Base-by-base conservation (phyloP, 1,140 invertebrate species). In the Tetragnatha versicolor region DNA sequence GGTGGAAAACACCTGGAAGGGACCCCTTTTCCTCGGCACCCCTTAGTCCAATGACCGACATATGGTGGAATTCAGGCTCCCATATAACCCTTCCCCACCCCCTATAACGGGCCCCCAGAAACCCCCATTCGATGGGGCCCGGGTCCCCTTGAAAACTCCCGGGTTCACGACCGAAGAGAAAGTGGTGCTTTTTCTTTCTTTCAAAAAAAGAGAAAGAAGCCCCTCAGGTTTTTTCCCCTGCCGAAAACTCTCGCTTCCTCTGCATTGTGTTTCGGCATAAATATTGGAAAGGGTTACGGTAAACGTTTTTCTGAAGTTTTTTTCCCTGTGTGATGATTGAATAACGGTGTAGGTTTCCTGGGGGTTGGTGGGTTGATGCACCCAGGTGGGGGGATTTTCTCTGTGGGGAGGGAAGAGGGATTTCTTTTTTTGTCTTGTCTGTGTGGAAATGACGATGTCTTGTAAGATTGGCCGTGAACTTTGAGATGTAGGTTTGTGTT, bases 41-140 rank as follows among this genome's bases (percentile, higher is more conserved):
- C 20, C 69, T 45, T 25, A 42, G 61, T 63, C 72, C 72, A 75
- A 63, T 75, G 72, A 75, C 72, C 72, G 72, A 75, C 25, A 75
- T 75, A 61, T 33, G 39, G 33, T 47, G 72, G 72, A 75, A 75
- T 75, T 75, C 58, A 37, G 45, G 33, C 22, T 31, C 42, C n/a
- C 22, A n/a, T 39, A 6, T 33, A 75, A 49, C 51, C 72, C 68
- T 49, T 49, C 47, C n/a, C 2, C 61, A 25, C 17, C 37, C 61
- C 61, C 25, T 25, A 25, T 17, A 22, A 14, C 20, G 14, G 27
- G 42, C 61, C 61, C 61, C 37, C 39, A 42, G 31, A 12, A 17
- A 60, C 27, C 55, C 51, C 55, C 29, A 25, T 60, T 31, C 25
- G 10, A 20, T 53, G 14, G 35, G 51, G 20, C 10, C 47, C 20